phyloP scores from a whole-genome alignment of 2,797 vertebrate genomes.

The Tamandua tetradactyla region DNA sequence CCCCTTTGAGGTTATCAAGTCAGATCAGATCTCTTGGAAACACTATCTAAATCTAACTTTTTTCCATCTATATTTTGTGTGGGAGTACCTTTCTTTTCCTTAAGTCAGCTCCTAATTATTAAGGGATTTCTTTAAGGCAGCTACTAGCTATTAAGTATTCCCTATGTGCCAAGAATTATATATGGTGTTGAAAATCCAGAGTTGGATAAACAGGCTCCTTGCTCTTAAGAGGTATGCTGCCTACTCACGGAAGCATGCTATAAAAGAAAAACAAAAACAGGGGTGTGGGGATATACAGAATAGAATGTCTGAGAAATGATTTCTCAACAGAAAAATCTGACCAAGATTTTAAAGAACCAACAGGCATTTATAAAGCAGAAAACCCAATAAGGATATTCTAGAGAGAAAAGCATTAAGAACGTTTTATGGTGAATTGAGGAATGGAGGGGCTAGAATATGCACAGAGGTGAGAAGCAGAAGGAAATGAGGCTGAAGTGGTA shows the following conservation, averaged over 20 bases:
- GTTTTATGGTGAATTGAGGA: not conserved
- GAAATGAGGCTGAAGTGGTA: not conserved
- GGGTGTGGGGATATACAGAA: not conserved
- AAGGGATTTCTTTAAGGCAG: not conserved
- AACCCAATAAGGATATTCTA: not conserved
- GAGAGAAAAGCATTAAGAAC: not conserved
- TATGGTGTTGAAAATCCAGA: not conserved
- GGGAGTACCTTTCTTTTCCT: not conserved
- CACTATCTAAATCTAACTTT: not conserved
- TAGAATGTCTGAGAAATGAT: not conserved
- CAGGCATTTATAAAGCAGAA: slow-evolving; percentile 10
- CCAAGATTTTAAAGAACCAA: not conserved
- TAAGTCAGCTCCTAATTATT: not conserved
- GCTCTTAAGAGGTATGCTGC: not conserved
- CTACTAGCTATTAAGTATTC: not conserved
- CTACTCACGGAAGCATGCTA: not conserved
- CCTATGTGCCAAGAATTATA: not conserved
- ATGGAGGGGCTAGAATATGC: not conserved
- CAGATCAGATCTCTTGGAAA: not conserved
- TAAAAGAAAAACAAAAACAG: slow-evolving; percentile 29
- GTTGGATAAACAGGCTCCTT: slow-evolving; percentile 13
- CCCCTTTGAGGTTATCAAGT: not conserved
- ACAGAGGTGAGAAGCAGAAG: not conserved
- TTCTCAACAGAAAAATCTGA: slow-evolving; percentile 48
- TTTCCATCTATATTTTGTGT: not conserved